Percentiles rank a stretch among this genome's conserved stretches.
Conservation (phyloP, 2,797 vertebrate species). For the Danio kyathit region DNA sequence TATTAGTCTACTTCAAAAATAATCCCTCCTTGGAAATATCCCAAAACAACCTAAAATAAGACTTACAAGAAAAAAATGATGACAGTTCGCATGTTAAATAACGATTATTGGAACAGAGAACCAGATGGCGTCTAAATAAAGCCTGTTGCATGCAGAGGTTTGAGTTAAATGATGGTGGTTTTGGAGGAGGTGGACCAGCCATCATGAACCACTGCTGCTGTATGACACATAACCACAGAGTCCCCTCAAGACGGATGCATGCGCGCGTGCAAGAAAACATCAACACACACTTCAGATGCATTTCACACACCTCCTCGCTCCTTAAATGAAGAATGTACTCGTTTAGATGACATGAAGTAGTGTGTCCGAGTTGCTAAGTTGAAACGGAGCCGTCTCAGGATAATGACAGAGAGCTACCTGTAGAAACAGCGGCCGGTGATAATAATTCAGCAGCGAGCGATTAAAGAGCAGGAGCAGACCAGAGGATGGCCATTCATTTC, state of each 20-base stretch:
- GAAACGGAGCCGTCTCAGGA: constrained; percentile 53
- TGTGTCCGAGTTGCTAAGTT: constrained; percentile 43
- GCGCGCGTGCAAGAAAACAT: constrained; percentile 16
- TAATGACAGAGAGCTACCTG: constrained; percentile 65
- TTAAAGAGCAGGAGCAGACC: constrained; percentile 53
- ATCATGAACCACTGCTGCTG: constrained; percentile 8
- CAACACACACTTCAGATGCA: not conserved
- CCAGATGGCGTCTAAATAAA: constrained; percentile 51
- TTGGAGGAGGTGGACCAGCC: constrained; percentile 44
- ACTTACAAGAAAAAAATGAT: constrained; percentile 23
- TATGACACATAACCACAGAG: constrained; percentile 42
- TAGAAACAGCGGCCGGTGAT: constrained; percentile 59
- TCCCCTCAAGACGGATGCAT: constrained; percentile 1
- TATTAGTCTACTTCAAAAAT: not conserved
- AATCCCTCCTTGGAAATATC: not conserved
- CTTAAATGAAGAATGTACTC: constrained; percentile 10
- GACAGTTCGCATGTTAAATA: constrained; percentile 49
- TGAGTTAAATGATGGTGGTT: constrained; percentile 40
- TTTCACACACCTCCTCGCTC: constrained; percentile 10
- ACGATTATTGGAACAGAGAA: constrained; percentile 44
- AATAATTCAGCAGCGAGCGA: constrained; percentile 55
- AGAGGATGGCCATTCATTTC: constrained; percentile 51
- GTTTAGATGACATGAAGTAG: constrained; percentile 48
- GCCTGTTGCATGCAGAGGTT: constrained; percentile 49
- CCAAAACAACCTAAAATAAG: constrained; percentile 33